Conservation (phyloP, 2,888 invertebrate genomes). For the Mythimna pallens region DNA sequence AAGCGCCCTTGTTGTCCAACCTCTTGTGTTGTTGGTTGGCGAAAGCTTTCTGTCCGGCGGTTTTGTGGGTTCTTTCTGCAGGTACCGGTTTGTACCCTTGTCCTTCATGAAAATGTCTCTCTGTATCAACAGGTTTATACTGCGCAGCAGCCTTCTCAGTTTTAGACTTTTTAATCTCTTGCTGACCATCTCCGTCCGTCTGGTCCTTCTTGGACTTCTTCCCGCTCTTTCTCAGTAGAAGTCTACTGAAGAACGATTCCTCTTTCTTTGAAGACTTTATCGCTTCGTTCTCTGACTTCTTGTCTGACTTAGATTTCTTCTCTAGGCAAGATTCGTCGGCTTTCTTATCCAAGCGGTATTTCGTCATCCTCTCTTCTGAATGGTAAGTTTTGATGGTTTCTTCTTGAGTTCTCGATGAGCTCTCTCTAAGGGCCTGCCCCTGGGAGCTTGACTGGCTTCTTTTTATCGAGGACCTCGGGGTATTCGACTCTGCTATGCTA, state of each 20-base stretch:
- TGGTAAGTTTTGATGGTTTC: constrained; percentile 75
- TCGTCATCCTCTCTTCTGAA: constrained; percentile 81
- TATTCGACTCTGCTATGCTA: constrained; percentile 85
- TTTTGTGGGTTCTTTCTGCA: constrained; percentile 85
- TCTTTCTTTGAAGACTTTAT: constrained; percentile 89
- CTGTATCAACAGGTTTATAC: constrained; percentile 82
- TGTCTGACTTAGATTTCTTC: constrained; percentile 88
- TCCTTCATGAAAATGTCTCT: constrained; percentile 76
- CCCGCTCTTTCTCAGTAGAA: constrained; percentile 93
- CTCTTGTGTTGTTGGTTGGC: constrained; percentile 89
- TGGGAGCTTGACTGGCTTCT: constrained; percentile 89
- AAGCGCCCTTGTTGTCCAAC: constrained; percentile 88
- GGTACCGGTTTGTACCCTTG: constrained; percentile 83
- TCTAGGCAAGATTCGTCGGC: constrained; percentile 88
- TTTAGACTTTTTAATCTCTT: constrained; percentile 84
- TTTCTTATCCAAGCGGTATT: constrained; percentile 83
- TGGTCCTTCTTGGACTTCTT: constrained; percentile 92
- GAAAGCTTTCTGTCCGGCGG: constrained; percentile 87
- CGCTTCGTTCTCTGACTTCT: constrained; percentile 87
- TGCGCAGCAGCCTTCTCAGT: constrained; percentile 80
- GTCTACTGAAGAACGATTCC: constrained; percentile 92
- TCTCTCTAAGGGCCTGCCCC: constrained; percentile 82
- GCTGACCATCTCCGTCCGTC: constrained; percentile 82
- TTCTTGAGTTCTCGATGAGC: constrained; percentile 75
- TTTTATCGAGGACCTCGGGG: constrained; percentile 87